A percentile compares a stretch with the other conserved stretches of the same genome.
Evolutionary conservation across 2,888 invertebrate species (phyloP).

Genomic region (Hirtodrosophila trivittata): DNA sequence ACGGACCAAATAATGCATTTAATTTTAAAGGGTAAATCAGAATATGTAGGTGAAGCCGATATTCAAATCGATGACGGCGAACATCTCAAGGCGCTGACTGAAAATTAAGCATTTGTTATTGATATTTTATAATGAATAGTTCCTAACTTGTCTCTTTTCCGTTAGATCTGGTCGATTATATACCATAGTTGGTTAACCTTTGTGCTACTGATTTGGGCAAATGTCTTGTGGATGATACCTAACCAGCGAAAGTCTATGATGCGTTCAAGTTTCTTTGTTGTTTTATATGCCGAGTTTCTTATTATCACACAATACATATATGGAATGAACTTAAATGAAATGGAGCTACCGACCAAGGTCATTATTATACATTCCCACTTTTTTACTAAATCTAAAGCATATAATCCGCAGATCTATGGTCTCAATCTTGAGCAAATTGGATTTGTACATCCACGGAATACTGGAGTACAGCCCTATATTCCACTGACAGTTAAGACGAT

Average conservation of each 20-base stretch:
- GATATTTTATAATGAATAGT: no score
- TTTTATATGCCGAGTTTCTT: constrained; percentile 93
- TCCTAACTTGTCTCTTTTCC: neutral
- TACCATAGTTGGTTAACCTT: constrained; percentile 99
- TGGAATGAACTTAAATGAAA: constrained; percentile 92
- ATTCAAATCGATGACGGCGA: no score
- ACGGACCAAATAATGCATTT: no score
- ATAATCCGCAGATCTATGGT: constrained; percentile 84
- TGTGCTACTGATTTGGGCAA: constrained; percentile 95
- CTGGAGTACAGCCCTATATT: constrained; percentile 86
- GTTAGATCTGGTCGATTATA: constrained; percentile 98
- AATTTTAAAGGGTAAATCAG: no score
- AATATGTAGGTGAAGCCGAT: no score
- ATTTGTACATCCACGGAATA: constrained; percentile 87
- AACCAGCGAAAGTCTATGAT: constrained; percentile 96
- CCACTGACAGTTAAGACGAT: constrained; percentile 91
- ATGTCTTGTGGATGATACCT: constrained; percentile 97
- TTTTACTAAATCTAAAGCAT: no score
- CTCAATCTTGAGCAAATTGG: constrained; percentile 92
- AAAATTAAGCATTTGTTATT: no score
- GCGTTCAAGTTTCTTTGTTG: constrained; percentile 94
- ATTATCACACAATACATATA: constrained; percentile 93
- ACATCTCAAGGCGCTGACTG: no score
- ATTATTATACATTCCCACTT: constrained; percentile 19
- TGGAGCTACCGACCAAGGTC: constrained; percentile 90